Conservation (phyloP, 2,888 invertebrate genomes). For the Zaprionus obscuricornis region DNA sequence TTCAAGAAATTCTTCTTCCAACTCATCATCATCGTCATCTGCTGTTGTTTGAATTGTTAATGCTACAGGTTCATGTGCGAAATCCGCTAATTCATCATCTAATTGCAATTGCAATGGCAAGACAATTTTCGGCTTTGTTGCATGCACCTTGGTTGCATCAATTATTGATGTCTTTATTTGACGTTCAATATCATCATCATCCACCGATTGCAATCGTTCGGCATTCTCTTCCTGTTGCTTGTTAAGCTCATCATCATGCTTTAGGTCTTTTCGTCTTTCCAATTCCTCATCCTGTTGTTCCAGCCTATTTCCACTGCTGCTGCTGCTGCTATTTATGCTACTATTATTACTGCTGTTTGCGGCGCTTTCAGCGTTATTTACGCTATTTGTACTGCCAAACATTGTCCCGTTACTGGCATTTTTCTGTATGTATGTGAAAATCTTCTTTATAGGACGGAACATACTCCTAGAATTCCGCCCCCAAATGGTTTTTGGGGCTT, state of each 20-base stretch:
- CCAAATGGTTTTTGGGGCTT: not conserved
- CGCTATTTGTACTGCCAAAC: slow-evolving; percentile 71
- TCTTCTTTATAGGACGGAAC: slow-evolving; percentile 83
- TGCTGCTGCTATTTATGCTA: slow-evolving; percentile 4
- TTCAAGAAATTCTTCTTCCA: slow-evolving; percentile 72
- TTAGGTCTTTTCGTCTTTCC: too few species aligned
- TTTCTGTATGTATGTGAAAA: slow-evolving; percentile 83
- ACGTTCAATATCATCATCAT: slow-evolving; percentile 71
- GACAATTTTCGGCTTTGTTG: slow-evolving; percentile 46
- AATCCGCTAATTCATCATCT: slow-evolving; percentile 71
- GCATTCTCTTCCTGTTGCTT: too few species aligned
- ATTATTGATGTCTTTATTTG: slow-evolving; percentile 79
- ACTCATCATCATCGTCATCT: slow-evolving; percentile 37
- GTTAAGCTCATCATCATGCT: too few species aligned
- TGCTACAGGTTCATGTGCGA: slow-evolving; percentile 45
- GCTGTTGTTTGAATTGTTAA: slow-evolving; percentile 22
- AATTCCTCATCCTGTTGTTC: too few species aligned
- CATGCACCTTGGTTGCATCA: slow-evolving; percentile 68
- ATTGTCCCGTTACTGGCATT: slow-evolving; percentile 81
- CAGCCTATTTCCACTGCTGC: slow-evolving; percentile 3
- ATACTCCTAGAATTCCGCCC: slow-evolving; percentile 67
- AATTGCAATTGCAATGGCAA: slow-evolving; percentile 38
- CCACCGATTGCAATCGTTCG: not conserved
- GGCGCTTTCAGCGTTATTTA: slow-evolving; percentile 37
- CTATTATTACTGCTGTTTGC: slow-evolving; percentile 17